Conservation (phyloP, 2,113 vertebrate genomes). For the Pituophis catenifer region DNA sequence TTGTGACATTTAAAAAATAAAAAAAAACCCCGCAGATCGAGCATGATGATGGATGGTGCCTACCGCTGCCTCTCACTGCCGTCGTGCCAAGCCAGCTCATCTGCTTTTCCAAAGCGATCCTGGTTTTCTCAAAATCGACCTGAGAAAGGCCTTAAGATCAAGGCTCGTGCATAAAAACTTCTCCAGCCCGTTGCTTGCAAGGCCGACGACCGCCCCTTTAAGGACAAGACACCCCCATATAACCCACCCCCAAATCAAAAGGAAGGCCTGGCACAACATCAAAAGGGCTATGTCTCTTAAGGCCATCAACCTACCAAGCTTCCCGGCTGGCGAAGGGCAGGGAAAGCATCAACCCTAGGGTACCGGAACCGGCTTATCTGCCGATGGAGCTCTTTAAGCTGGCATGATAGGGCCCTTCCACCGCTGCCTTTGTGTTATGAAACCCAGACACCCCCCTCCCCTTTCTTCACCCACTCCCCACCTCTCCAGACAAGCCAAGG, state of each 20-base stretch:
- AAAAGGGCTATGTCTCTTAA: not conserved
- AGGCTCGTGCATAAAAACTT: not conserved
- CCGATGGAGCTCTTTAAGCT: not conserved
- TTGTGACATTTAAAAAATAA: not conserved
- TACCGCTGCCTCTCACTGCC: not conserved
- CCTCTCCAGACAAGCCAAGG: not conserved
- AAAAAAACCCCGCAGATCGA: not conserved
- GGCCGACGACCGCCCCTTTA: not conserved
- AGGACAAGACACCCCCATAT: not conserved
- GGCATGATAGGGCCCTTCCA: not conserved
- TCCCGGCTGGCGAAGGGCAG: not conserved
- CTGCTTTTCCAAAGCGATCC: not conserved
- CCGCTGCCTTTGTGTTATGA: not conserved
- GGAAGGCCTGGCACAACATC: not conserved
- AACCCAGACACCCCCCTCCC: not conserved
- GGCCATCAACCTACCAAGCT: not conserved
- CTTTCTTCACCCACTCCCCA: not conserved
- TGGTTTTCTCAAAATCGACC: not conserved
- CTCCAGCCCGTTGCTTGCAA: not conserved
- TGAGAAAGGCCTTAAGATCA: not conserved
- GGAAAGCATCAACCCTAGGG: not conserved
- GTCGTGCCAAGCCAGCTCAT: not conserved
- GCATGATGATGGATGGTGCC: not conserved
- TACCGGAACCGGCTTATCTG: not conserved
- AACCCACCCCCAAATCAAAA: not conserved